Evolutionary conservation across 2,888 invertebrate genomes (phyloP), one percentile per base, ranked within the genome.

Genomic region (Tenthredo amoena): DNA sequence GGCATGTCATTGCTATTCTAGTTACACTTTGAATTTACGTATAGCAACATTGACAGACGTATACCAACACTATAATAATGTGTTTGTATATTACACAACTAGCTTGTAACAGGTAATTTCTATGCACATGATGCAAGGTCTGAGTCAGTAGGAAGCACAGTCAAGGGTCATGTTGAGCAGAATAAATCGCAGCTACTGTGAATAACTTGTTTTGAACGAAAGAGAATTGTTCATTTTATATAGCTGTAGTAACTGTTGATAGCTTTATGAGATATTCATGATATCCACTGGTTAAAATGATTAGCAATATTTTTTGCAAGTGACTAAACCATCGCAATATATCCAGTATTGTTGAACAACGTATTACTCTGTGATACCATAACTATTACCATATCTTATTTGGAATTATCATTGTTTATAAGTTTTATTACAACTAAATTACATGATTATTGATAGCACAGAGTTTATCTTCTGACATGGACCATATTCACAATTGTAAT

Each of bases 81-180:
- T 55, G n/a, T 50, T 50, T 50, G 50, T 50, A n/a, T n/a, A 15
- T n/a, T 50, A 50, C 1, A 6, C 50, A 71, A 9, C 34, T 71
- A 31, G 37, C 37, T 1, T 37, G n/a, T 1, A 72, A n/a, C n/a
- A 40, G 18, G 15, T 10, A 37, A 72, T 74, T 15, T 40, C 12
- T 43, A 43, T 74, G n/a, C 40, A 74, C 26, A 26, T 21, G 21
- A 74, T 43, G 74, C 74, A 74, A 74, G 43, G 43, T 43, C 21
- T 43, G 37, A 43, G 26, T 74, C 15, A 34, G 12, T 43, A 74
- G 74, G 74, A 43, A 26, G 10, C 10, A 40, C 43, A 74, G 74
- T 74, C 74, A 74, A 74, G 43, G 74, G 43, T 74, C 40, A 43
- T 9, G 43, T 74, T 74, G 74, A 43, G n/a, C 7, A 43, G 12